These are phyloP conservation scores for Achlya flavicornis DNA, from an alignment of 2,888 invertebrate species.

Conservation along the genomic window DNA sequence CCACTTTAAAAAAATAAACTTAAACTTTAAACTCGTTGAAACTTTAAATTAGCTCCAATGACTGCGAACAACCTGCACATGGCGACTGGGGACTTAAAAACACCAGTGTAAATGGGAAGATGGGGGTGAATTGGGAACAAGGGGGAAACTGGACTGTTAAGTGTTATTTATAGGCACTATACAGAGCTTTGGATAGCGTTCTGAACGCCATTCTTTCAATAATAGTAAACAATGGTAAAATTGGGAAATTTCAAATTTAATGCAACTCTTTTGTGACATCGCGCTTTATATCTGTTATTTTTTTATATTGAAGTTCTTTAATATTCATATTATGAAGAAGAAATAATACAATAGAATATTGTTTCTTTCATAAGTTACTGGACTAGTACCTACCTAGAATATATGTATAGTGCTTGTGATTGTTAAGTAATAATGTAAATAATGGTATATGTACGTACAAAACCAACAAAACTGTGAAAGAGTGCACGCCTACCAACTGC, in stretches of 20 bases:
- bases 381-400: too few species aligned
- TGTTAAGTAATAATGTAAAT: too few species aligned
- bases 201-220: background rate
- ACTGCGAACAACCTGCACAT: conserved; percentile 1
- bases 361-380: too few species aligned
- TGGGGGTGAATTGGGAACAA: background rate
- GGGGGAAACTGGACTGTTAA: conserved; percentile 31
- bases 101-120: background rate
- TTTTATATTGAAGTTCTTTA: too few species aligned
- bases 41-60: conserved; percentile 32
- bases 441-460: too few species aligned
- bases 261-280: background rate
- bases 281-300: background rate
- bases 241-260: background rate
- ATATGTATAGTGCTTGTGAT: too few species aligned
- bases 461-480: too few species aligned
- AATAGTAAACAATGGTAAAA: background rate
- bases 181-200: background rate
- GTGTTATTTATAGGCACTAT: conserved; percentile 31
- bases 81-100: conserved; percentile 22
- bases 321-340: too few species aligned
- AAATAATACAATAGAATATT: too few species aligned
- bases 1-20: conserved; percentile 8
- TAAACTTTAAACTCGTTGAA: conserved; percentile 4
- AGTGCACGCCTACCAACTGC: too few species aligned